Evolutionary conservation across 1,140 invertebrate genomes (phyloP).

Genomic region (Pseudomyrmex pallidus): DNA sequence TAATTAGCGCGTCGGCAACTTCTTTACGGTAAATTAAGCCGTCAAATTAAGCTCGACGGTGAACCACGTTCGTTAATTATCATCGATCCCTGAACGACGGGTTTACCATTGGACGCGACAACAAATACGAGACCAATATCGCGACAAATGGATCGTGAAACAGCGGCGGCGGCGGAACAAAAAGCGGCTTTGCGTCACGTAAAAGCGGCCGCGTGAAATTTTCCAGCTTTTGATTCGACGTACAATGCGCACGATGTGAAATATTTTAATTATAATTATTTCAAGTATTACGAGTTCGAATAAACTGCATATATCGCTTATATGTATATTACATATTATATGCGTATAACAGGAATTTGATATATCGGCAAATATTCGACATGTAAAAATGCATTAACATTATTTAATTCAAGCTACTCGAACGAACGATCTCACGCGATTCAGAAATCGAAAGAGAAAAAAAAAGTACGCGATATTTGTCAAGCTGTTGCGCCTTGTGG

Average conservation of each 20-base stretch:
- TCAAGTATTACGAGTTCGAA: no score
- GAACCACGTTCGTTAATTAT: slow-evolving; percentile 29
- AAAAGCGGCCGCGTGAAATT: slow-evolving; percentile 25
- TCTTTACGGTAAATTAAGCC: slow-evolving; percentile 38
- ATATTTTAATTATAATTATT: slow-evolving; percentile 20
- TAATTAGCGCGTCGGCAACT: slow-evolving; percentile 23
- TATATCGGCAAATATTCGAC: no score
- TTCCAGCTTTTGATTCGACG: neutral
- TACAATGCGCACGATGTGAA: neutral
- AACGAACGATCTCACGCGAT: no score
- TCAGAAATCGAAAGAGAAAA: no score
- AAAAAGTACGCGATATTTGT: no score
- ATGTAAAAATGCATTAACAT: no score
- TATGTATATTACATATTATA: neutral
- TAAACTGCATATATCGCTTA: no score
- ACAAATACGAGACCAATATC: slow-evolving; percentile 14
- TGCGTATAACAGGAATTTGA: neutral
- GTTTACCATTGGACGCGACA: neutral
- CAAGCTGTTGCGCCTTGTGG: neutral
- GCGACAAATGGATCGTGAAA: slow-evolving; percentile 26
- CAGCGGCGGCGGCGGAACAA: neutral
- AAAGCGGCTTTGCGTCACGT: slow-evolving; percentile 5
- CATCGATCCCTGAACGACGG: neutral
- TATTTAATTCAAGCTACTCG: no score
- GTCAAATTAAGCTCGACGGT: neutral